Conservation (phyloP, 2,113 vertebrate species). For the Perca fluviatilis region DNA sequence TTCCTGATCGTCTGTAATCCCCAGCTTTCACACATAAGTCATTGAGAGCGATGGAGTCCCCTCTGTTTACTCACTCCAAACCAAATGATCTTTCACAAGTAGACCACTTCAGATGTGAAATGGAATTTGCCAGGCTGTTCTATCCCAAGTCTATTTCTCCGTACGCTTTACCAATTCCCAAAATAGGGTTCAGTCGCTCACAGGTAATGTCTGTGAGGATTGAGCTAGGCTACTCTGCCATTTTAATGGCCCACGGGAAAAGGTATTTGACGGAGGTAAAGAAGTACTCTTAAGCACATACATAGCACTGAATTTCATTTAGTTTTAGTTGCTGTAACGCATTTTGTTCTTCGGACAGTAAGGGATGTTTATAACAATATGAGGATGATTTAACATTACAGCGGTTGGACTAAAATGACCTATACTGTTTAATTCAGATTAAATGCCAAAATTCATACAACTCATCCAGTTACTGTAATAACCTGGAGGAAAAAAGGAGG, state of each 20-base stretch:
- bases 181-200: constrained; percentile 93
- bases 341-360: constrained; percentile 90
- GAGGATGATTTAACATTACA: constrained; percentile 85
- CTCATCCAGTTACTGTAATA: not conserved
- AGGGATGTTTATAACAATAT: constrained; percentile 88
- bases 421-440: not conserved
- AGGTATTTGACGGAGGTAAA: constrained; percentile 90
- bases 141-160: constrained; percentile 91
- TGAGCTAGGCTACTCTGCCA: constrained; percentile 88
- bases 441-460: not conserved
- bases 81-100: constrained; percentile 98
- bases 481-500: not conserved
- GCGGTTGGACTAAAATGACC: constrained; percentile 33
- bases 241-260: constrained; percentile 90
- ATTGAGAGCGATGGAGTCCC: constrained; percentile 95
- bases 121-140: constrained; percentile 94
- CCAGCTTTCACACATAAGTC: constrained; percentile 91
- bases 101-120: constrained; percentile 99
- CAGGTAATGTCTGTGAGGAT: constrained; percentile 95
- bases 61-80: constrained; percentile 96
- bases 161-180: constrained; percentile 94
- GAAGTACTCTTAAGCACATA: constrained; percentile 89
- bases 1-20: constrained; percentile 94
- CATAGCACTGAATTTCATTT: constrained; percentile 91
- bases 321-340: constrained; percentile 90